Percentiles rank a stretch among this genome's conserved stretches.
Conservation (phyloP, 2,113 vertebrate species). For the Ovis canadensis region DNA sequence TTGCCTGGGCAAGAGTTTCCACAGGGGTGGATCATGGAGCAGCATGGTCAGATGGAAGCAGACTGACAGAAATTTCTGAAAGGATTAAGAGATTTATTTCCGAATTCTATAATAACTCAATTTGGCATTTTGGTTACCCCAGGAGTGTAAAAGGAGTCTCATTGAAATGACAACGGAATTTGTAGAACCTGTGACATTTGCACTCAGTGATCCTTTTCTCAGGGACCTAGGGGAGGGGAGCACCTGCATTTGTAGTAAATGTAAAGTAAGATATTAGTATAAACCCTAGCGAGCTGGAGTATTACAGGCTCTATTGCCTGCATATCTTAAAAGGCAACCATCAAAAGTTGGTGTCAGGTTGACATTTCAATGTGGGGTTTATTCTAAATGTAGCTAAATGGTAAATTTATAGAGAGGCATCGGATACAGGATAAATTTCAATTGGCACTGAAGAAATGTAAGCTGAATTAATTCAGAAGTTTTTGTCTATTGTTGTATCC, state of each 20-base stretch:
- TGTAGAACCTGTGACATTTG: not conserved
- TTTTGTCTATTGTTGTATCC: not conserved
- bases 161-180: not conserved
- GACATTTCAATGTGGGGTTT: not conserved
- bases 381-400: not conserved
- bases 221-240: not conserved
- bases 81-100: not conserved
- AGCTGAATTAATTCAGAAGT: not conserved
- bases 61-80: conserved; percentile 34
- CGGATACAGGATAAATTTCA: not conserved
- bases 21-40: not conserved
- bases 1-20: conserved; percentile 37
- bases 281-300: not conserved
- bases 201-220: not conserved
- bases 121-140: not conserved
- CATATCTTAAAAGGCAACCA: not conserved
- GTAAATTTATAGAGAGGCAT: not conserved
- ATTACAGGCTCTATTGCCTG: not conserved
- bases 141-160: not conserved
- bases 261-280: not conserved
- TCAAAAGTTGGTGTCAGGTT: not conserved
- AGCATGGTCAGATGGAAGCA: not conserved
- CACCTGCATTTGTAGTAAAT: not conserved
- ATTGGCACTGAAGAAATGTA: not conserved
- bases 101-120: not conserved